A percentile compares a stretch with the other conserved stretches of the same genome.
Evolutionary conservation across 2,888 invertebrate species (phyloP).

Genomic region (Liodrosophila aerea): DNA sequence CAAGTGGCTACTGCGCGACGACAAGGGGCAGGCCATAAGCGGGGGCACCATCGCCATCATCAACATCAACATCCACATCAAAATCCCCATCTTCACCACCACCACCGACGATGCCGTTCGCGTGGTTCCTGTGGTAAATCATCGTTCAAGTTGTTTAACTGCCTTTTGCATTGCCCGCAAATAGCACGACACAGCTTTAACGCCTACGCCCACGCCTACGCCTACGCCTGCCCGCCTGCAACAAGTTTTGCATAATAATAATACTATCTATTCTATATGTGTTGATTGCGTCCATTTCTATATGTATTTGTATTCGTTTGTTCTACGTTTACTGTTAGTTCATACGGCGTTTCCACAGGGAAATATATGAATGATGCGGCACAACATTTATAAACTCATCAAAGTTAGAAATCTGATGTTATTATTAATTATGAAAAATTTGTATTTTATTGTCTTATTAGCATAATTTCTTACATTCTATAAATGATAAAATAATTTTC

Average conservation of each 20-base stretch:
- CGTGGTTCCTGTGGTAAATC: conserved; percentile 56
- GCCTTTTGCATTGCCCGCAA: conserved; percentile 54
- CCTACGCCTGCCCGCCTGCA: conserved; percentile 34
- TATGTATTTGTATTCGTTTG: background rate
- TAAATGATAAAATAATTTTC: no score
- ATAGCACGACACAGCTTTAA: conserved; percentile 50
- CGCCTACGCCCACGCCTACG: conserved; percentile 2
- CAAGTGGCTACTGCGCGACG: conserved; percentile 40
- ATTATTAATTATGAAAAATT: no score
- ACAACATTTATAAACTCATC: no score
- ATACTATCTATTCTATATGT: conserved; percentile 27
- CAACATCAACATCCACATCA: conserved; percentile 20
- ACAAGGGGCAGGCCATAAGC: conserved; percentile 46
- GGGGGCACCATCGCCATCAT: conserved; percentile 42
- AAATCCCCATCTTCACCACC: no score
- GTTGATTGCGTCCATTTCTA: conserved; percentile 23
- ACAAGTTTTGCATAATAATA: conserved; percentile 7
- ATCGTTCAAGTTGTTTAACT: conserved; percentile 20
- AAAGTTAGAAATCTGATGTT: no score
- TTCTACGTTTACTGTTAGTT: no score
- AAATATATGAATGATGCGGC: no score
- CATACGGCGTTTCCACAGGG: no score
- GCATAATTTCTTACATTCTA: no score
- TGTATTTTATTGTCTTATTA: no score
- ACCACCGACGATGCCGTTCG: conserved; percentile 41